phyloP scores from a whole-genome alignment of 2,888 invertebrate genomes.

The Schizaphis graminum region DNA sequence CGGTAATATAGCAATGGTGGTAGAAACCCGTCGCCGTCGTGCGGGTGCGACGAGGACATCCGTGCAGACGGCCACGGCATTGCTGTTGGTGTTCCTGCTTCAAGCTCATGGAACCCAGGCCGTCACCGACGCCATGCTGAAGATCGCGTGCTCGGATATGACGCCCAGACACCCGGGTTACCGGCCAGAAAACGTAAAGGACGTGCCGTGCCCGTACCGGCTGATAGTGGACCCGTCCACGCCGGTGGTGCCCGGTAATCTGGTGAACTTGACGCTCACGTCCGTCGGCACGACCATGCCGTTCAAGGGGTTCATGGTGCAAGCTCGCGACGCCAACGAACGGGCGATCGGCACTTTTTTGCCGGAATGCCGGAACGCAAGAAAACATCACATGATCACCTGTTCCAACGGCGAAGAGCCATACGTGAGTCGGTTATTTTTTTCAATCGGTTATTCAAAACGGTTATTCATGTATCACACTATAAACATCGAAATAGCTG shows the following conservation, averaged over 20 bases:
- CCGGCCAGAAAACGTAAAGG: background rate
- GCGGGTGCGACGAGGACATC: background rate
- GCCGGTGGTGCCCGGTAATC: conserved; percentile 26
- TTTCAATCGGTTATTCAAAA: background rate
- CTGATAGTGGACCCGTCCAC: background rate
- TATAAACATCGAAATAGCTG: background rate
- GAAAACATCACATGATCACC: conserved; percentile 45
- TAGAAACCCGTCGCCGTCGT: too few species aligned
- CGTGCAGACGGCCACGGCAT: too few species aligned
- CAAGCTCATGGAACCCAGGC: background rate
- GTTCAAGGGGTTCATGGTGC: conserved; percentile 57
- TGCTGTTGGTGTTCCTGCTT: background rate
- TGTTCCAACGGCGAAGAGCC: background rate
- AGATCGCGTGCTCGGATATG: conserved; percentile 49
- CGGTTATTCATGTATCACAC: too few species aligned
- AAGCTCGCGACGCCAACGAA: conserved; percentile 2
- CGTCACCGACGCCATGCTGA: conserved; percentile 25
- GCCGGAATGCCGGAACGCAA: background rate
- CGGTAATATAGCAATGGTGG: background rate
- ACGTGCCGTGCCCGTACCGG: conserved; percentile 1
- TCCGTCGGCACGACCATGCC: background rate
- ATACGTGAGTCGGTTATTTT: conserved; percentile 12
- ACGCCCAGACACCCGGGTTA: conserved; percentile 29
- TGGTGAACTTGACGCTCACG: conserved; percentile 23
- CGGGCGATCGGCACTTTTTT: conserved; percentile 27